Base-by-base conservation (phyloP, 2,797 vertebrate species). In the Chrysocyon brachyurus region DNA sequence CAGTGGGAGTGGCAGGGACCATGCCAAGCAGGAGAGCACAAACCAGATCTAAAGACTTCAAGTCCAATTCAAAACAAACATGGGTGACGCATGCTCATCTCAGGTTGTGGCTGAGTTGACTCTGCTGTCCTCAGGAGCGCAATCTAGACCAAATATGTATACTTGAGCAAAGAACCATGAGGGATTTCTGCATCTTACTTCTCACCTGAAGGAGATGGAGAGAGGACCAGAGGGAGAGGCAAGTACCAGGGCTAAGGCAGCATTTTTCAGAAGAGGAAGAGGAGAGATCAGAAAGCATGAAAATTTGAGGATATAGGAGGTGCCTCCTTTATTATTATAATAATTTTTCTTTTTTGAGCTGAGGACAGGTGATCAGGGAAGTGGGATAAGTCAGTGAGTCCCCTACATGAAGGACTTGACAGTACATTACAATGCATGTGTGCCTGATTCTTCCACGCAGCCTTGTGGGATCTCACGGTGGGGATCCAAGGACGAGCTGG, bases 81-180 rank as follows among this genome's bases (percentile, higher is more conserved):
- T 7, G 24, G 0, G 2, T 6, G 19, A 61, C 31, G 28, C 0
- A 2, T 40, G 0, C 21, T 24, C 28, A 52, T 9, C 28, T 54
- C 16, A 21, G 3, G 1, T 12, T 46, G 24, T 17, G n/a, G 24
- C 3, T 2, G 54, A 63, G 16, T 12, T 36, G 52, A 79, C 40
- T 14, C 46, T 7, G 3, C 26, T 7, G 26, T 52, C 56, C 56
- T 84, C 36, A 14, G 59, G 49, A 92, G 33, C 63, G 78, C 61
- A 66, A 72, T 59, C 36, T 57, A 77, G 61, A 68, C 12, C 31
- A 70, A 79, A 17, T 40, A 78, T 46, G 5, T 1, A 49, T 59
- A 46, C 31, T 4, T 73, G 63, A 90, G 0, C 11, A 66, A 66
- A 91, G 84, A 63, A 40, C n/a, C 16, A 0, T 24, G 21, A 64